Conservation (phyloP, 2,797 vertebrate species). For the Distichodus sexfasciatus region DNA sequence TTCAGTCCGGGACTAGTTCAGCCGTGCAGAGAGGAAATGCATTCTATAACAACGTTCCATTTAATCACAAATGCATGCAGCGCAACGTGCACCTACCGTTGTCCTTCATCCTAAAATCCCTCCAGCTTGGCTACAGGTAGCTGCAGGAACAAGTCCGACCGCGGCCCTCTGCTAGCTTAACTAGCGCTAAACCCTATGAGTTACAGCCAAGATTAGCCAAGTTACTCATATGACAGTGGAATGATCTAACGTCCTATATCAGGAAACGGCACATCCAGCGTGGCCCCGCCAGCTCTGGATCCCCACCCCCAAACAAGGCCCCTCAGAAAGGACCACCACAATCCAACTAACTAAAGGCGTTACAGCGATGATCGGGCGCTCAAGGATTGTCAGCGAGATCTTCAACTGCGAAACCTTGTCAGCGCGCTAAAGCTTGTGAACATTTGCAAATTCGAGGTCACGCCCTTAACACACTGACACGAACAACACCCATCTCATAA, state of each 20-base stretch:
- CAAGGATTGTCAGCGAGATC: slow-evolving; percentile 8
- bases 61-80: not conserved
- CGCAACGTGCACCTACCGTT: slow-evolving; percentile 63
- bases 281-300: slow-evolving; percentile 11
- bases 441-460: not conserved
- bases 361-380: too few relatives aligned
- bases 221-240: slow-evolving; percentile 76
- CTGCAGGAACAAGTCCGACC: slow-evolving; percentile 20
- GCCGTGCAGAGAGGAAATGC: too few relatives aligned
- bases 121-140: slow-evolving; percentile 54
- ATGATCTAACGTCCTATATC: slow-evolving; percentile 71
- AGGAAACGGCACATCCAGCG: slow-evolving; percentile 59
- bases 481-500: slow-evolving; percentile 14
- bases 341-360: not conserved
- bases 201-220: slow-evolving; percentile 78
- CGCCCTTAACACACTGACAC: slow-evolving; percentile 28
- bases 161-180: slow-evolving; percentile 1
- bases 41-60: too few relatives aligned
- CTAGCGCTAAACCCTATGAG: slow-evolving; percentile 36
- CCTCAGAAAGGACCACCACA: slow-evolving; percentile 44
- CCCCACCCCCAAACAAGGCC: slow-evolving; percentile 45
- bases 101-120: slow-evolving; percentile 66
- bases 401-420: not conserved
- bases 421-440: not conserved
- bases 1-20: too few relatives aligned